Conservation (phyloP, 2,888 invertebrate genomes). For the Agrochola macilenta region DNA sequence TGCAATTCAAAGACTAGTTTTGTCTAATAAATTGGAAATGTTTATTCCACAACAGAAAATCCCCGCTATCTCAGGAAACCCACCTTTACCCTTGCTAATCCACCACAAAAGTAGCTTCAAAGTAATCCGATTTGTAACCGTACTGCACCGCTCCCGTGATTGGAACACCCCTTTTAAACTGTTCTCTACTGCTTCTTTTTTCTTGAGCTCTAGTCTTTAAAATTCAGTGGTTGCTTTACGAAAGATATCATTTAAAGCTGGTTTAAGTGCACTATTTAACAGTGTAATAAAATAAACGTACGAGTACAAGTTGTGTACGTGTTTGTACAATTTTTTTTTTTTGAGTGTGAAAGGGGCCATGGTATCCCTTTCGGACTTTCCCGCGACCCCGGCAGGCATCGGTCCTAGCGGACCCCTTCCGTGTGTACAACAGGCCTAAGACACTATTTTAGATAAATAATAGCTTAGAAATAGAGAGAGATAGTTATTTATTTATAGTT, state of each 20-base stretch:
- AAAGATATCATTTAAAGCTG: not conserved
- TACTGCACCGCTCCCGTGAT: slow-evolving; percentile 61
- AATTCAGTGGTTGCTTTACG: slow-evolving; percentile 5
- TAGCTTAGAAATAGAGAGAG: too few species aligned
- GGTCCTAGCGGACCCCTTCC: too few species aligned
- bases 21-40: not conserved
- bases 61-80: slow-evolving; percentile 22
- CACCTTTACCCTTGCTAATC: slow-evolving; percentile 63
- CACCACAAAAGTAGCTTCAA: slow-evolving; percentile 66
- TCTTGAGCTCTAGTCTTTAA: not conserved
- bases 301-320: too few species aligned
- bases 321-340: too few species aligned
- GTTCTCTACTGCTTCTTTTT: slow-evolving; percentile 30
- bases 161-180: slow-evolving; percentile 62
- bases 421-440: too few species aligned
- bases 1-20: too few species aligned
- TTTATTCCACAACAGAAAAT: not conserved
- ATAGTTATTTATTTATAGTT: too few species aligned
- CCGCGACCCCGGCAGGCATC: too few species aligned
- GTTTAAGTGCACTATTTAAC: not conserved
- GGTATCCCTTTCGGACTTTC: too few species aligned
- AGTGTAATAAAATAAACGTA: not conserved
- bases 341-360: too few species aligned
- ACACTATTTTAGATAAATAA: too few species aligned
- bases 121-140: slow-evolving; percentile 74